A percentile compares a stretch with the other conserved stretches of the same genome.
These are phyloP conservation scores for Galemys pyrenaicus DNA, from an alignment of 2,113 vertebrate genomes.

Conservation along the genomic window DNA sequence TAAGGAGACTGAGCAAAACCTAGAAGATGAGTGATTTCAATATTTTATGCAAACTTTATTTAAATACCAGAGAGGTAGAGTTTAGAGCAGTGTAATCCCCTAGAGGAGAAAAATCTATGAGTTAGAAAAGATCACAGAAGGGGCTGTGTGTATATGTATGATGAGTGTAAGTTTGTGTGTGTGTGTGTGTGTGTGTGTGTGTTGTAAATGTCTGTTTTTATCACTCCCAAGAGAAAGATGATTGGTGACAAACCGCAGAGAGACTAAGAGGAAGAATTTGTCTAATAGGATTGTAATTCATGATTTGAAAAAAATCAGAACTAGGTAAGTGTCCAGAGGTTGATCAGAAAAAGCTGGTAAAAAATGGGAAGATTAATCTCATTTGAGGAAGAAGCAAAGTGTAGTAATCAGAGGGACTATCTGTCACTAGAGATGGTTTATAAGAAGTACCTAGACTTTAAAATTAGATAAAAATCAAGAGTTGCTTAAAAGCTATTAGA, in stretches of 20 bases:
- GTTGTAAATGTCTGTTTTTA: background rate
- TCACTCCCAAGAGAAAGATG: background rate
- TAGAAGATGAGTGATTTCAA: slow-evolving; percentile 64
- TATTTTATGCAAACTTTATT: slow-evolving; percentile 69
- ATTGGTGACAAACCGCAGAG: background rate
- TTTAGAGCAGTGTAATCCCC: slow-evolving; percentile 34
- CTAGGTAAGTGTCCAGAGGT: background rate
- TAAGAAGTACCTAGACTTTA: background rate
- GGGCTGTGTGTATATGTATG: background rate
- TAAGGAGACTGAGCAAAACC: slow-evolving; percentile 61
- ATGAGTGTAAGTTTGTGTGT: background rate
- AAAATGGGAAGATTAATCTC: background rate
- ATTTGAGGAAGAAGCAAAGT: background rate
- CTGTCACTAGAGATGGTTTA: background rate
- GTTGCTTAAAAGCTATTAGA: background rate
- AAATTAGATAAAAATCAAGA: slow-evolving; percentile 11
- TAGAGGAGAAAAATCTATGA: background rate
- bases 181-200: background rate
- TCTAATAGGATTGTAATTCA: background rate
- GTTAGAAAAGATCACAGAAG: slow-evolving; percentile 41
- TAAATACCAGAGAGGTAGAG: slow-evolving; percentile 66
- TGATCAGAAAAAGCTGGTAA: background rate
- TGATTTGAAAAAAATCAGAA: slow-evolving; percentile 16
- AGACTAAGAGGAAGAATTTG: background rate
- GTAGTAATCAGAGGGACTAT: background rate